Conservation (phyloP, 2,888 invertebrate genomes). For the Petrophora chlorosata region DNA sequence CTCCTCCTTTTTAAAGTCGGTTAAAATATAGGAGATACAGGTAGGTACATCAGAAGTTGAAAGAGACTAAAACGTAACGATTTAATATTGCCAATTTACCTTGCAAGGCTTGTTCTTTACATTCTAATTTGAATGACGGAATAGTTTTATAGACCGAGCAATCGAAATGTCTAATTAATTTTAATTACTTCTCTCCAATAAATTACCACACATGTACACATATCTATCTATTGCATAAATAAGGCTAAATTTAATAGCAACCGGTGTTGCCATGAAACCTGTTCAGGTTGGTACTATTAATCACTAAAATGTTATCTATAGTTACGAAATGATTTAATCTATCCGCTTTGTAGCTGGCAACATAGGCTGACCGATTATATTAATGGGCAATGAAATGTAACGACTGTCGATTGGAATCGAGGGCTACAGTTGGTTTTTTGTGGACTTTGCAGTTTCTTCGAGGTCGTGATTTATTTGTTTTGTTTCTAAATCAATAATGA, state of each 20-base stretch:
- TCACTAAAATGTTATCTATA: slow-evolving; percentile 31
- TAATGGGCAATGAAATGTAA: slow-evolving; percentile 26
- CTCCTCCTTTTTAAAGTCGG: too few relatives aligned
- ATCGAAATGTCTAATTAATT: neutral
- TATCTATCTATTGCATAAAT: slow-evolving; percentile 16
- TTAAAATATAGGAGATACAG: too few relatives aligned
- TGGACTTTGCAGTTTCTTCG: neutral
- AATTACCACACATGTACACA: slow-evolving; percentile 4
- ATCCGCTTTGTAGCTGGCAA: slow-evolving; percentile 16
- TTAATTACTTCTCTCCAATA: slow-evolving; percentile 9
- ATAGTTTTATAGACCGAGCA: neutral
- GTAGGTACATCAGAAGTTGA: too few relatives aligned
- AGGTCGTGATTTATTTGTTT: too few relatives aligned
- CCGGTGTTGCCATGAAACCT: slow-evolving; percentile 19
- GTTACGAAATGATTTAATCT: slow-evolving; percentile 33
- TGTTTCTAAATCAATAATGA: too few relatives aligned
- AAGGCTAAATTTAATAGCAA: slow-evolving; percentile 17
- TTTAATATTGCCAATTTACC: too few relatives aligned
- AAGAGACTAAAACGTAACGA: too few relatives aligned
- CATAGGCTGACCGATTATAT: slow-evolving; percentile 22
- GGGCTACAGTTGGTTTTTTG: neutral
- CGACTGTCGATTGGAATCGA: slow-evolving; percentile 17
- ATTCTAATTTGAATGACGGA: too few relatives aligned
- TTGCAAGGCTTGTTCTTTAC: too few relatives aligned
- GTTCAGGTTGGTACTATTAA: slow-evolving; percentile 33